Conservation (phyloP, 2,888 invertebrate species). For the Hypselothyrea guttata region DNA sequence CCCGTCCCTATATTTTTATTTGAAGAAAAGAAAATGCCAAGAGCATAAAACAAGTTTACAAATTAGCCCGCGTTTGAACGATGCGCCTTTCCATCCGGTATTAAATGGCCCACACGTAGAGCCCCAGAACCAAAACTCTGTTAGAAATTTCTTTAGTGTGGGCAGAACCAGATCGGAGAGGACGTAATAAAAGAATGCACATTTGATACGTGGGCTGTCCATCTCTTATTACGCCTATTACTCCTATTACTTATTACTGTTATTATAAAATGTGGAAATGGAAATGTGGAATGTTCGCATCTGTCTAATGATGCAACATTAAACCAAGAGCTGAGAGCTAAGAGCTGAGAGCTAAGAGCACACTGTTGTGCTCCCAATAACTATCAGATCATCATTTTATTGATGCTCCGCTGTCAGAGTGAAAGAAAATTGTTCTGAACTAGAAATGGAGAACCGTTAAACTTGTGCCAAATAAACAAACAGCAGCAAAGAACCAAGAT, state of each 20-base stretch:
- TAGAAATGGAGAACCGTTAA: slow-evolving; percentile 47
- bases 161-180: slow-evolving; percentile 6
- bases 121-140: too few relatives aligned
- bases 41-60: slow-evolving; percentile 61
- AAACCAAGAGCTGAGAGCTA: slow-evolving; percentile 30
- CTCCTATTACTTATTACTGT: neutral
- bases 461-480: slow-evolving; percentile 59
- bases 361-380: slow-evolving; percentile 46
- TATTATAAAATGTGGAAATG: slow-evolving; percentile 13
- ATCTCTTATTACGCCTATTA: too few relatives aligned
- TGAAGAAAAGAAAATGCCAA: slow-evolving; percentile 35
- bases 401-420: slow-evolving; percentile 47
- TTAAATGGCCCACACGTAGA: slow-evolving; percentile 49
- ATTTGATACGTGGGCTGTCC: slow-evolving; percentile 11
- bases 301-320: slow-evolving; percentile 52
- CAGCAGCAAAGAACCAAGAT: slow-evolving; percentile 34
- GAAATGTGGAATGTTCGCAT: slow-evolving; percentile 9
- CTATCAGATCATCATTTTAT: slow-evolving; percentile 69
- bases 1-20: neutral
- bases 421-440: slow-evolving; percentile 67
- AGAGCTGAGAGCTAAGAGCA: slow-evolving; percentile 25
- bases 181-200: slow-evolving; percentile 1
- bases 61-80: slow-evolving; percentile 35
- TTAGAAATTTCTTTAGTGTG: slow-evolving; percentile 24
- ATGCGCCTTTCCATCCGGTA: slow-evolving; percentile 34